phyloP scores from a whole-genome alignment of 2,888 invertebrate genomes.

The Leptinotarsa haldemani region DNA sequence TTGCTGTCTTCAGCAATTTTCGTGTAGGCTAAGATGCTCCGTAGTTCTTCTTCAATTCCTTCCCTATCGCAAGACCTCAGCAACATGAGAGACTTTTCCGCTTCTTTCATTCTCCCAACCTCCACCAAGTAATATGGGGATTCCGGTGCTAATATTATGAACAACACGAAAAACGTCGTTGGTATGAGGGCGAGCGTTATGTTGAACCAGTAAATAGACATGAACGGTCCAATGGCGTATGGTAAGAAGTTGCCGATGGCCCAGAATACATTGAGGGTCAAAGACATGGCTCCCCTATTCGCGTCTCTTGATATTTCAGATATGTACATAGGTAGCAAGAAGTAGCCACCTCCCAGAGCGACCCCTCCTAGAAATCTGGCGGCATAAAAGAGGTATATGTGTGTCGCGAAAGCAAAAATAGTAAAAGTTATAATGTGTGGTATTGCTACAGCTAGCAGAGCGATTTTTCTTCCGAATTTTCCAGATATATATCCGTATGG shows the following conservation, averaged over 20 bases:
- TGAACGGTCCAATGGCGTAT: conserved; percentile 78
- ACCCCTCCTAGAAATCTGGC: conserved; percentile 70
- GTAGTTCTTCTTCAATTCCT: conserved; percentile 72
- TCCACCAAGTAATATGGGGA: conserved; percentile 77
- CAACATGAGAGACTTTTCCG: conserved; percentile 73
- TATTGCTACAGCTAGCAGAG: conserved; percentile 69
- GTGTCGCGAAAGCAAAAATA: conserved; percentile 46
- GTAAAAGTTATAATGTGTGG: conserved; percentile 51
- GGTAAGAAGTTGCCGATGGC: conserved; percentile 75
- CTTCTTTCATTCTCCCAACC: conserved; percentile 72
- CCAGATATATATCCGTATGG: conserved; percentile 74
- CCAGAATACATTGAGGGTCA: conserved; percentile 79
- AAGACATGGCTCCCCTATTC: conserved; percentile 76
- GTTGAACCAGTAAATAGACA: conserved; percentile 74
- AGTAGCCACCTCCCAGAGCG: conserved; percentile 76
- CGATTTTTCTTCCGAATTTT: conserved; percentile 75
- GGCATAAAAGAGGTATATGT: conserved; percentile 55
- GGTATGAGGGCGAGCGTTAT: conserved; percentile 65
- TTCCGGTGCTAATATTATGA: conserved; percentile 81
- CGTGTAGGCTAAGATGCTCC: conserved; percentile 39
- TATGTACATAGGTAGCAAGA: conserved; percentile 84
- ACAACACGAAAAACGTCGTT: conserved; percentile 66
- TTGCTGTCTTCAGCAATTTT: conserved; percentile 57
- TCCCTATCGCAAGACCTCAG: conserved; percentile 76
- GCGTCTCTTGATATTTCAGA: conserved; percentile 84